These are phyloP conservation scores for Leptopilina syphax DNA, from an alignment of 2,888 invertebrate species.

Conservation along the genomic window DNA sequence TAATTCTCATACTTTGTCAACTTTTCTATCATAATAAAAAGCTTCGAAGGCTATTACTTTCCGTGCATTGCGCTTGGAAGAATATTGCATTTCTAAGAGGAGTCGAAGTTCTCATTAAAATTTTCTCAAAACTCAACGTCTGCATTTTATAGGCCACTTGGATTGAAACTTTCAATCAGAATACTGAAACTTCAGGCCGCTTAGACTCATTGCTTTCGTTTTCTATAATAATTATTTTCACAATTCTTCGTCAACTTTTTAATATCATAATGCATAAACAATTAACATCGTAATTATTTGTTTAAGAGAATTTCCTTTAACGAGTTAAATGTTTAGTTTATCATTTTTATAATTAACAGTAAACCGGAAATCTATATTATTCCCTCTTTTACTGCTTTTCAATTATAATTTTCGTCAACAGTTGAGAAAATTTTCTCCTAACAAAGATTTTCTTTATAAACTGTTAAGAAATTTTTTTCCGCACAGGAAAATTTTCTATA, in stretches of 20 bases:
- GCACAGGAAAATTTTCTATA: no score
- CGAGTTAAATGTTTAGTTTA: no score
- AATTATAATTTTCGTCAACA: no score
- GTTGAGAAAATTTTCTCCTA: no score
- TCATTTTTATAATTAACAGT: no score
- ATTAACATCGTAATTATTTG: no score
- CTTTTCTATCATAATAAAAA: constrained; percentile 14
- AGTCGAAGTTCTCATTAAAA: constrained; percentile 35
- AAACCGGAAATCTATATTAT: no score
- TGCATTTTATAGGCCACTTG: constrained; percentile 35
- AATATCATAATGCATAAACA: not conserved
- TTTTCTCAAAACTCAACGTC: constrained; percentile 22
- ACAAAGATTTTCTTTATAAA: no score
- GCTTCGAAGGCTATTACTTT: constrained; percentile 21
- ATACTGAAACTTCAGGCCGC: constrained; percentile 13
- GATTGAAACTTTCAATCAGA: constrained; percentile 14
- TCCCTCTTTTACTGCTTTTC: no score
- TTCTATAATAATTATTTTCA: not conserved
- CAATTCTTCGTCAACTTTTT: not conserved
- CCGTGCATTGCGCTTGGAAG: constrained; percentile 29
- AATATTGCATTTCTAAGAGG: constrained; percentile 27
- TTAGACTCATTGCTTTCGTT: constrained; percentile 1
- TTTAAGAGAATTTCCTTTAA: no score
- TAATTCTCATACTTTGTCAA: constrained; percentile 10
- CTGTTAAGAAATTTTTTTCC: no score